Percentiles rank a stretch among this genome's conserved stretches.
These are phyloP conservation scores for Exocentrus adspersus DNA, from an alignment of 2,888 invertebrate genomes.

Conservation along the genomic window DNA sequence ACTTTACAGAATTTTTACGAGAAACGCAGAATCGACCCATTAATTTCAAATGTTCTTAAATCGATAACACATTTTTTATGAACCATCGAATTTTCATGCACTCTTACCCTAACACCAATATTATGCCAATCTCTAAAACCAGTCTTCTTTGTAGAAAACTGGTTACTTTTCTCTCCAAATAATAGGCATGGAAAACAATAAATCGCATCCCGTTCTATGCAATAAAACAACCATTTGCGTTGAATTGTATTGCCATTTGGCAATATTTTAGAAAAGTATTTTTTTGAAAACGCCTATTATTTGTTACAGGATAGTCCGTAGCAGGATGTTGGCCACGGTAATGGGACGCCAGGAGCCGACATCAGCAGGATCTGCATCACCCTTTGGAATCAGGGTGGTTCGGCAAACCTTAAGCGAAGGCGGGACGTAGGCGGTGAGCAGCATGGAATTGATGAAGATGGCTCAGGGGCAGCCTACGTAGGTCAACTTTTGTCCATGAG, in stretches of 20 bases:
- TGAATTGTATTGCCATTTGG: background rate
- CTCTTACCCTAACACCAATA: background rate
- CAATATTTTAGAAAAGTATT: background rate
- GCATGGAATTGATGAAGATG: background rate
- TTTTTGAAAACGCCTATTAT: background rate
- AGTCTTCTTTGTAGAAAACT: background rate
- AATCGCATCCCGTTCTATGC: background rate
- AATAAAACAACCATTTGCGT: background rate
- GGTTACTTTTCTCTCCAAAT: background rate
- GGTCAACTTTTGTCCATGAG: background rate
- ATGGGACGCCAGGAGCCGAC: no score
- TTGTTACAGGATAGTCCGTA: constrained; percentile 1
- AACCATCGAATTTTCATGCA: background rate
- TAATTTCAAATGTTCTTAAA: background rate
- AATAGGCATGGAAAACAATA: background rate
- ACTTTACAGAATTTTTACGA: no score
- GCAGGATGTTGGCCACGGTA: constrained; percentile 29
- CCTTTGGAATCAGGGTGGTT: no score
- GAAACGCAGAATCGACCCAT: no score
- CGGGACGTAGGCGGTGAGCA: no score
- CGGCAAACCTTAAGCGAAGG: no score
- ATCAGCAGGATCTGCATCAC: no score
- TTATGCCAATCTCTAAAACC: background rate
- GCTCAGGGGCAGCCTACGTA: background rate
- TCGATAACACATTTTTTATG: background rate